Percentiles rank a stretch among this genome's conserved stretches.
These are phyloP conservation scores for Pomacea maculata DNA, from an alignment of 1,140 invertebrate genomes.

Conservation along the genomic window DNA sequence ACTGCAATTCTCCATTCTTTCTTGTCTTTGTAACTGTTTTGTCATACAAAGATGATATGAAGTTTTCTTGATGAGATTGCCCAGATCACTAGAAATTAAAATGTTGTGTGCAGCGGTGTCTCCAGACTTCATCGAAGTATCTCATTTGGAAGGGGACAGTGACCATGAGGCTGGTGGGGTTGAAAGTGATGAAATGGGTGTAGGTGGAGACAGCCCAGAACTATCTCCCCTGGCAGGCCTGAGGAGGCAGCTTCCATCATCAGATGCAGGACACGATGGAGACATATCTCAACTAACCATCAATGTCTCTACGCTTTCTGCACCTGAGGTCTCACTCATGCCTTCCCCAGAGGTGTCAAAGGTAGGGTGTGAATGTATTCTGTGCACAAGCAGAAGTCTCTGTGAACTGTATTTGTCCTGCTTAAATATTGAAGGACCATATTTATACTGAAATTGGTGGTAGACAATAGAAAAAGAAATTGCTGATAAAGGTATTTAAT, in stretches of 20 bases:
- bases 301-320: conserved; percentile 56
- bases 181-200: conserved; percentile 28
- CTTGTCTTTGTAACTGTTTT: background rate
- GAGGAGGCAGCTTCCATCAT: conserved; percentile 15
- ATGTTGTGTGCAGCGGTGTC: conserved; percentile 14
- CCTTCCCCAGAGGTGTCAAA: conserved; percentile 58
- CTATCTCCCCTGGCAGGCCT: conserved; percentile 22
- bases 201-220: conserved; percentile 25
- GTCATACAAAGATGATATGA: background rate
- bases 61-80: background rate
- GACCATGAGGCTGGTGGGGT: conserved; percentile 37
- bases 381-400: too few species aligned
- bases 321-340: conserved; percentile 57
- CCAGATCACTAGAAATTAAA: too few species aligned
- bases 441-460: too few species aligned
- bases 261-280: conserved; percentile 25
- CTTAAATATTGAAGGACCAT: too few species aligned
- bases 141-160: conserved; percentile 48
- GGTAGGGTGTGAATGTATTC: conserved; percentile 29
- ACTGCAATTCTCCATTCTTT: too few species aligned
- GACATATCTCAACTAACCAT: conserved; percentile 41
- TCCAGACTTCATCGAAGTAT: conserved; percentile 41
- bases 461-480: too few species aligned
- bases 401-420: too few species aligned
- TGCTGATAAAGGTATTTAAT: too few species aligned